phyloP scores from a whole-genome alignment of 2,113 vertebrate genomes.

The Vidua macroura region DNA sequence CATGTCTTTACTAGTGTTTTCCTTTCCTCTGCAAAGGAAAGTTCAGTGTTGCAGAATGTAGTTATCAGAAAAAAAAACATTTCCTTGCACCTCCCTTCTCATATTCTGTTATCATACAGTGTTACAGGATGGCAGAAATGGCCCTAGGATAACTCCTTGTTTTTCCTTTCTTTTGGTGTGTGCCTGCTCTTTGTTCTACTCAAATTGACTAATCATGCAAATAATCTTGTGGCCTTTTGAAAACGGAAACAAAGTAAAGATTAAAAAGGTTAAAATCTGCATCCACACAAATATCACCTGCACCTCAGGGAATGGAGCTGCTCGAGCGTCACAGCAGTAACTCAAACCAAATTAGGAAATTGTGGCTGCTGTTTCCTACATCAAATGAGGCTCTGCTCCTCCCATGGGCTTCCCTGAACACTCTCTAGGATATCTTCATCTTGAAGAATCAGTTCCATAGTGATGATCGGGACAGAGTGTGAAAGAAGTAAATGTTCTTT shows the following conservation, averaged over 20 bases:
- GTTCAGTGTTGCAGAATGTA: not conserved
- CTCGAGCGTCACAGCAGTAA: not conserved
- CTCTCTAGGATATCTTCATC: not conserved
- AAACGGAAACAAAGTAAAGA: slow-evolving; percentile 60
- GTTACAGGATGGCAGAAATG: not conserved
- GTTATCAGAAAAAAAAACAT: not conserved
- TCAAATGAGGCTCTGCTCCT: not conserved
- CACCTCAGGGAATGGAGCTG: slow-evolving; percentile 2
- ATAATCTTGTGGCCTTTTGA: slow-evolving; percentile 61
- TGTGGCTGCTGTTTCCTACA: not conserved
- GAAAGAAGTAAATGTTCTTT: not conserved
- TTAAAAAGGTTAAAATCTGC: slow-evolving; percentile 70
- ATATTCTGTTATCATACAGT: not conserved
- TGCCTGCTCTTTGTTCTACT: slow-evolving; percentile 33
- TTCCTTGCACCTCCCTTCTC: not conserved
- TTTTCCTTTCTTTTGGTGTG: not conserved
- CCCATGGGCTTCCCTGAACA: not conserved
- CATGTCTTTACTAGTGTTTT: not conserved
- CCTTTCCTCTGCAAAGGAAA: slow-evolving; percentile 7
- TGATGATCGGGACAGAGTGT: not conserved
- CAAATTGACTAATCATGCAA: slow-evolving; percentile 48
- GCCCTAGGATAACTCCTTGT: not conserved
- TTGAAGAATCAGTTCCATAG: not conserved
- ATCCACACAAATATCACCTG: slow-evolving; percentile 50
- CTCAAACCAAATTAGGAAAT: not conserved